Evolutionary conservation across 2,113 vertebrate genomes (phyloP).

Genomic region (Syngnathus typhle): DNA sequence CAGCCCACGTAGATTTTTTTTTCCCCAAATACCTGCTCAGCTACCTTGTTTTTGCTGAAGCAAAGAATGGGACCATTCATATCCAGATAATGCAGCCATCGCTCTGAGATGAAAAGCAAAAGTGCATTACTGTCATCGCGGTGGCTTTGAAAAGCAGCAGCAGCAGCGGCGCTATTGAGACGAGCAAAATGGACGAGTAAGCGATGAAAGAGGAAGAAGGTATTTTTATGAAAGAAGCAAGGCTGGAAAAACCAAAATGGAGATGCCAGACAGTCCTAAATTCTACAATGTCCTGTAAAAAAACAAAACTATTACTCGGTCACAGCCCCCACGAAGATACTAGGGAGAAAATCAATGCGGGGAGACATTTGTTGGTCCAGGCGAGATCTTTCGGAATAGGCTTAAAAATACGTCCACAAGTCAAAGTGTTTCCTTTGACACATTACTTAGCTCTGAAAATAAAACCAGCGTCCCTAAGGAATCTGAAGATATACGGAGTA

Average conservation of each 20-base stretch:
- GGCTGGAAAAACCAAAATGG: constrained; percentile 15
- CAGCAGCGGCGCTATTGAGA: constrained; percentile 32
- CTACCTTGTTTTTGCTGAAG: constrained; percentile 67
- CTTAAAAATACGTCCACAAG: constrained; percentile 8
- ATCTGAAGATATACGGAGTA: not conserved
- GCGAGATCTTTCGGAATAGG: constrained; percentile 5
- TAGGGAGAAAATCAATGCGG: constrained; percentile 5
- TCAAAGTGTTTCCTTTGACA: not conserved
- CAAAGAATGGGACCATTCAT: constrained; percentile 65
- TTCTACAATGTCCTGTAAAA: constrained; percentile 7
- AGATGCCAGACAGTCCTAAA: constrained; percentile 1
- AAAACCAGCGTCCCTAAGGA: not conserved
- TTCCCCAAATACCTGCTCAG: constrained; percentile 65
- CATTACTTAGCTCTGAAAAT: not conserved
- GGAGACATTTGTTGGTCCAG: constrained; percentile 18
- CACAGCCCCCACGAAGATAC: constrained; percentile 5
- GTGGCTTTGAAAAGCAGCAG: constrained; percentile 58
- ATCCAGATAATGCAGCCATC: constrained; percentile 71
- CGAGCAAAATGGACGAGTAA: constrained; percentile 8
- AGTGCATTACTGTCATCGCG: constrained; percentile 66
- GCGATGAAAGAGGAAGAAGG: constrained; percentile 2
- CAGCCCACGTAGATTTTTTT: constrained; percentile 54
- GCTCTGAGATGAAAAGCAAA: constrained; percentile 72
- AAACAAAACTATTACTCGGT: constrained; percentile 6
- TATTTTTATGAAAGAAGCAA: constrained; percentile 26